Evolutionary conservation across 2,797 vertebrate species (phyloP), one percentile per base, ranked within the genome.

Genomic region (Galagoides demidoff): DNA sequence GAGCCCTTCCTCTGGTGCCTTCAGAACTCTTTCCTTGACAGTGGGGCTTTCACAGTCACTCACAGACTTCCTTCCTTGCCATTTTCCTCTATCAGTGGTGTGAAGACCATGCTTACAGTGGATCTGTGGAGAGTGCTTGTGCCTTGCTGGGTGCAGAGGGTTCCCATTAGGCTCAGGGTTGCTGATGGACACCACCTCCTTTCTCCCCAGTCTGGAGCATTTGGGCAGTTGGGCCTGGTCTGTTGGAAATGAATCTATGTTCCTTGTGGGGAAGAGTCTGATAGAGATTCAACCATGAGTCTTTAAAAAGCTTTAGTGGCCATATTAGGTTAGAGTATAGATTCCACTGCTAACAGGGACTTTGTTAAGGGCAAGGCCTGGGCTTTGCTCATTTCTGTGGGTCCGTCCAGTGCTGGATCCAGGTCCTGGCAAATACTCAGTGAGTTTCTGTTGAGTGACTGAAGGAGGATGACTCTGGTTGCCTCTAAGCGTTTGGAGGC

Each of bases 221-320:
- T 37, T 29, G 61, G 55, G 39, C 20, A 6, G 23, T 49, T 66
- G 88, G 59, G 85, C 13, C 74, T 86, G 43, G 76, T 63, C 71
- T 95, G 55, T 34, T 29, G 5, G 83, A 81, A 93, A 63, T 61
- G 20, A 89, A 66, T 82, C 71, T 45, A 12, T 29, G 4, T 43
- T 85, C 63, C 70, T 94, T 45, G 20, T 43, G 16, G 70, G 86
- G 66, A 94, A 57, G 49, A 73, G 39, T 88, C 90, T 5, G 74
- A 39, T n/a, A n/a, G 29, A 31, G 37, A 92, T 63, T 93, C 88
- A 85, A 73, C 34, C 20, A 11, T 31, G 64, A 91, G 68, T 61
- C 84, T 94, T 68, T 59, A 77, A 85, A 92, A 94, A 84, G 85
- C 89, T 95, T 96, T 31, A 90, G 76, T 84, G 2, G 20, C 83